A percentile compares a stretch with the other conserved stretches of the same genome.
phyloP scores from a whole-genome alignment of 2,888 invertebrate genomes.

The Chydorus sphaericus region DNA sequence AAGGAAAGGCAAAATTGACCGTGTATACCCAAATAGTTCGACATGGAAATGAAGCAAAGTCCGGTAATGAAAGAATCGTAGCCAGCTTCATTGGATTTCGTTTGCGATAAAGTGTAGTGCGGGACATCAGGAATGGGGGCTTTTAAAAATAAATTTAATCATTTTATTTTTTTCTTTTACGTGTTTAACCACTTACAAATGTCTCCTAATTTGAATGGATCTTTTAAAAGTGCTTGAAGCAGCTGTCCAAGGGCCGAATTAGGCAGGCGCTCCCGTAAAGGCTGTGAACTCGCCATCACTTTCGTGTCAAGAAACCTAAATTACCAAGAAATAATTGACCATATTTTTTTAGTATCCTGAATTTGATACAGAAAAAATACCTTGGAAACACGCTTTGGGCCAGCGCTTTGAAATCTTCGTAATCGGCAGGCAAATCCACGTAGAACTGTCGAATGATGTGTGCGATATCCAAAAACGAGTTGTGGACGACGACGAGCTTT shows the following conservation, averaged over 20 bases:
- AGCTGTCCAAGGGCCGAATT: slow-evolving; percentile 33
- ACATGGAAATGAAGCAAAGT: slow-evolving; percentile 53
- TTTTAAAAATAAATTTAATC: not conserved
- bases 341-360: not conserved
- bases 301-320: slow-evolving; percentile 52
- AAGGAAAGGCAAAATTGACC: not conserved
- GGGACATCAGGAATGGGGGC: not conserved
- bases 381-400: slow-evolving; percentile 55
- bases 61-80: slow-evolving; percentile 77
- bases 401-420: slow-evolving; percentile 59
- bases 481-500: slow-evolving; percentile 71
- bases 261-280: slow-evolving; percentile 50
- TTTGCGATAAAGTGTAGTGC: slow-evolving; percentile 25
- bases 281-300: slow-evolving; percentile 51
- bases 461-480: slow-evolving; percentile 68
- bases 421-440: slow-evolving; percentile 51
- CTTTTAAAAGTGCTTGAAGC: slow-evolving; percentile 39
- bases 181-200: slow-evolving; percentile 21
- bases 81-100: slow-evolving; percentile 65
- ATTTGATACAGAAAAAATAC: slow-evolving; percentile 31
- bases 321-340: not conserved
- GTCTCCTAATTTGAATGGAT: slow-evolving; percentile 49
- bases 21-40: slow-evolving; percentile 45
- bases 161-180: too few species aligned
- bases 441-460: slow-evolving; percentile 68